Percentiles rank a stretch among this genome's conserved stretches.
These are phyloP conservation scores for Callyntrura guangdongensis DNA, from an alignment of 2,888 invertebrate genomes.

Conservation along the genomic window DNA sequence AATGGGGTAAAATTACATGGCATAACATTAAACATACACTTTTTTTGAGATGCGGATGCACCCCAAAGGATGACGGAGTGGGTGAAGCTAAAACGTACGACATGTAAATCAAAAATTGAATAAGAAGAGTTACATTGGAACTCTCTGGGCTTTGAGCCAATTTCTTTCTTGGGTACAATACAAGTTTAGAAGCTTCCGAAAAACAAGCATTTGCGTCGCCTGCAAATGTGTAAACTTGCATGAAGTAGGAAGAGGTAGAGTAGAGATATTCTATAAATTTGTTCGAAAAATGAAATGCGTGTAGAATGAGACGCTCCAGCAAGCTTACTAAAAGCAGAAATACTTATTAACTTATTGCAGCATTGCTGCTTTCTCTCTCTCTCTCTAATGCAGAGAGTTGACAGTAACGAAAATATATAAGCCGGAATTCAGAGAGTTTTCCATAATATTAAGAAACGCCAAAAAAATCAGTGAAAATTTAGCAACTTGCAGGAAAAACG, in stretches of 20 bases:
- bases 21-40: background rate
- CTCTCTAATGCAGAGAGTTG: background rate
- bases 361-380: background rate
- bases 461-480: background rate
- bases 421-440: background rate
- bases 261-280: conserved; percentile 48
- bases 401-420: conserved; percentile 41
- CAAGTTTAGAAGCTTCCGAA: too few species aligned
- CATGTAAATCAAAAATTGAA: conserved; percentile 59
- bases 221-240: background rate
- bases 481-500: background rate
- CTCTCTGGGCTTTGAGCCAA: conserved; percentile 46
- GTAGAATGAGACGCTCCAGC: conserved; percentile 5
- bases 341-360: background rate
- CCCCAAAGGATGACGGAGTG: conserved; percentile 30
- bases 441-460: background rate
- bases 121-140: conserved; percentile 22
- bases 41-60: background rate
- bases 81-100: conserved; percentile 16
- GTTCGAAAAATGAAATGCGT: conserved; percentile 32
- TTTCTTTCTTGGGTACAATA: background rate
- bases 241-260: background rate
- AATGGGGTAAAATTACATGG: conserved; percentile 40
- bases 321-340: conserved; percentile 46
- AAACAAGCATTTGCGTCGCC: too few species aligned